A percentile compares a stretch with the other conserved stretches of the same genome.
phyloP scores from a whole-genome alignment of 2,797 vertebrate genomes.

The Pipistrellus nathusii region DNA sequence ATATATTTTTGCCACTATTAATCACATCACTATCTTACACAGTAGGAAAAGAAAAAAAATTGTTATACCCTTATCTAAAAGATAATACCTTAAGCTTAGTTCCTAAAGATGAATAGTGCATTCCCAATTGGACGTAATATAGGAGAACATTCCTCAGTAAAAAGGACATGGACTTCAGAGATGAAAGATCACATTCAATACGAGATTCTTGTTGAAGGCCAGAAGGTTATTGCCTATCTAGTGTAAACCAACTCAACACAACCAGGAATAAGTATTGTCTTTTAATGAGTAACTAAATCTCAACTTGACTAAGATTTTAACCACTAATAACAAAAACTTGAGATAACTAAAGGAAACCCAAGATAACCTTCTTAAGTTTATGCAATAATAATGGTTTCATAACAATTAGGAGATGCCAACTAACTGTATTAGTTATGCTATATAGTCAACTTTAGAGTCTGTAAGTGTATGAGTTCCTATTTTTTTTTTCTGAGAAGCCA shows the following conservation, averaged over 20 bases:
- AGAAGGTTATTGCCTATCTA: neutral
- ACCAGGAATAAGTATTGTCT: neutral
- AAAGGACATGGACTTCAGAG: neutral
- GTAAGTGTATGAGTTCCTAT: neutral
- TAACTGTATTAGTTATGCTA: neutral
- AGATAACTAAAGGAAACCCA: neutral
- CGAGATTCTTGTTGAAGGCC: neutral
- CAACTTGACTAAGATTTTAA: constrained; percentile 13
- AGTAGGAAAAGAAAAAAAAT: neutral
- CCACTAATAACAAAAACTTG: constrained; percentile 11
- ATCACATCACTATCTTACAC: neutral
- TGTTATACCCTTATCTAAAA: neutral
- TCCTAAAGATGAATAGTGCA: neutral
- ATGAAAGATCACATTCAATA: neutral
- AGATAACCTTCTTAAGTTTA: neutral
- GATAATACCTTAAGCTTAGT: neutral
- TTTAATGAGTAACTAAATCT: neutral
- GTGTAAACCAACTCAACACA: neutral
- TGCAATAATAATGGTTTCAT: constrained; percentile 54
- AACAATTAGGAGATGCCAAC: neutral
- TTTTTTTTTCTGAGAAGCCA: constrained; percentile 54
- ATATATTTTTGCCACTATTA: neutral
- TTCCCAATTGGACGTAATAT: neutral
- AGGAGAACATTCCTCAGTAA: neutral
- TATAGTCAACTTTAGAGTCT: constrained; percentile 56